phyloP scores from a whole-genome alignment of 92 coral and sea anemone species.

The Zoanthus gigantus region DNA sequence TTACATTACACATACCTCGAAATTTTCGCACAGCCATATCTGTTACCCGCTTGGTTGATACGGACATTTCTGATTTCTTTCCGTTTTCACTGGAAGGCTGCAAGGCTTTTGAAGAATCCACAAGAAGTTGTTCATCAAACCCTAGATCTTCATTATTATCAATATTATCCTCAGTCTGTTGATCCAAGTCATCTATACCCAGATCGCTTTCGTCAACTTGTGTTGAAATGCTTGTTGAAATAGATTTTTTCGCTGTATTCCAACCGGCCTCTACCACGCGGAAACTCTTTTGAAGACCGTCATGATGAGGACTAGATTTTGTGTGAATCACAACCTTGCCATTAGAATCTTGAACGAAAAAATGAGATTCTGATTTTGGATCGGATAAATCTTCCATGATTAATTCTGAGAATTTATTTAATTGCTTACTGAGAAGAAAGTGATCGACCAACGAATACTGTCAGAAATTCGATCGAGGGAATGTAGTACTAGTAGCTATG shows the following conservation, averaged over 20 bases:
- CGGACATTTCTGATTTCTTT: conserved; percentile 38
- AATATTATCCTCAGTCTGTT: background rate
- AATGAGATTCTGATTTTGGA: background rate
- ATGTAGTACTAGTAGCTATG: background rate
- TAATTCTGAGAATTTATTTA: background rate
- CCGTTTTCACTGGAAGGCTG: background rate
- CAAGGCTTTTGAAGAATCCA: conserved; percentile 4
- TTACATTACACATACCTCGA: conserved; percentile 34
- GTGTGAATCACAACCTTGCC: conserved; percentile 13
- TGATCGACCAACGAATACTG: background rate
- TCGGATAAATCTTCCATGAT: conserved; percentile 6
- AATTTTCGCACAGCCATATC: conserved; percentile 55
- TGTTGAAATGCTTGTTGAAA: conserved; percentile 35
- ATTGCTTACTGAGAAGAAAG: background rate
- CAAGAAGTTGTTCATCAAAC: background rate
- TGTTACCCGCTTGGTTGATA: conserved; percentile 48
- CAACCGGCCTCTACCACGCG: conserved; percentile 32
- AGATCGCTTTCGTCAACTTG: conserved; percentile 43
- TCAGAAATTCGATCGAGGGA: conserved; percentile 5
- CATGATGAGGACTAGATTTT: background rate
- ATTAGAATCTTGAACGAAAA: conserved; percentile 6
- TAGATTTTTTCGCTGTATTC: background rate
- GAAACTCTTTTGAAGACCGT: background rate
- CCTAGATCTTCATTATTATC: conserved; percentile 9
- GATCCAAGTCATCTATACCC: background rate